Percentiles rank a stretch among this genome's conserved stretches.
Conservation (phyloP, 2,888 invertebrate genomes). For the Patella depressa region DNA sequence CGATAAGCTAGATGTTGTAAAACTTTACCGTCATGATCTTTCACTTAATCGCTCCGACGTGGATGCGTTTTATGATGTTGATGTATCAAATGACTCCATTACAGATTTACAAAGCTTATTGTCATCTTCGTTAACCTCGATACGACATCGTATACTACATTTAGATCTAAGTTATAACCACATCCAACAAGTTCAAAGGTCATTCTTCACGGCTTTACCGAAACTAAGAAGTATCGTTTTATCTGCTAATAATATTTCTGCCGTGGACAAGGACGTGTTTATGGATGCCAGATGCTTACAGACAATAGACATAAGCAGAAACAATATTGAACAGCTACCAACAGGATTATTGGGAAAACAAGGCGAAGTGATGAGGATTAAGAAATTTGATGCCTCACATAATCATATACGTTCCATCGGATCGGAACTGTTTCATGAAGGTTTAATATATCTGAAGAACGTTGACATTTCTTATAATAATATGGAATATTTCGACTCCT, state of each 20-base stretch:
- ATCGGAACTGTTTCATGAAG: not conserved
- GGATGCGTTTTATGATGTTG: no score
- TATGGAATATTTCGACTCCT: not conserved
- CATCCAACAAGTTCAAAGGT: no score
- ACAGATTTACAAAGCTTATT: no score
- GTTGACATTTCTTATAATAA: not conserved
- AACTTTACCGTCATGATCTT: no score
- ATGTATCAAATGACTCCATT: no score
- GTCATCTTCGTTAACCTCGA: no score
- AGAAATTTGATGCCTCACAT: not conserved
- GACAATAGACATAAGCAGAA: not conserved
- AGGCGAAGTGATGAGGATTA: not conserved
- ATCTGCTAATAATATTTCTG: not conserved
- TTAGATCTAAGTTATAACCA: no score
- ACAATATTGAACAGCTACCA: not conserved
- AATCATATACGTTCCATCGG: not conserved
- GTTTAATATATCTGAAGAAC: not conserved
- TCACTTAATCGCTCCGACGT: no score
- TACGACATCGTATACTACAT: no score
- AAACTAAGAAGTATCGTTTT: not conserved
- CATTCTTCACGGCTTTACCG: not conserved
- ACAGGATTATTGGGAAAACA: not conserved
- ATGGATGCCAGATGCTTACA: not conserved
- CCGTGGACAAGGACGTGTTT: not conserved
- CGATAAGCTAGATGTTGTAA: no score